phyloP scores from a whole-genome alignment of 1,140 invertebrate species.

The Zeugodacus cucurbitae region DNA sequence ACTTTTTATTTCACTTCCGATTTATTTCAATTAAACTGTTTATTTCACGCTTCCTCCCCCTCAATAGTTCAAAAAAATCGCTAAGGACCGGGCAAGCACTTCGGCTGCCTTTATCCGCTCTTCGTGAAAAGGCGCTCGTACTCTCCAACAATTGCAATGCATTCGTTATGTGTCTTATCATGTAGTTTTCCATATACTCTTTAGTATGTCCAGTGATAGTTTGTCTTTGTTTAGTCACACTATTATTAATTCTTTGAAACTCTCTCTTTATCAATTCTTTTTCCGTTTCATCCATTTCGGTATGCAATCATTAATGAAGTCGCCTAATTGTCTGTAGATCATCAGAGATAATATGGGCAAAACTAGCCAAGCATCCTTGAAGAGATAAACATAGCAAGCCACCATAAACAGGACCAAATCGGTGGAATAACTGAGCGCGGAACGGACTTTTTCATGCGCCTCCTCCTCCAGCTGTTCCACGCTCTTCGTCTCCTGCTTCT shows the following conservation, averaged over 20 bases:
- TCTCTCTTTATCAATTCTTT: conserved; percentile 29
- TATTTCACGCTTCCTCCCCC: background rate
- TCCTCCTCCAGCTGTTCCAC: conserved; percentile 68
- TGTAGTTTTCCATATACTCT: background rate
- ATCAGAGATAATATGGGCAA: conserved; percentile 80
- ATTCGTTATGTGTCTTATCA: background rate
- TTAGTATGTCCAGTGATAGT: background rate
- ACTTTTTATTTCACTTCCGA: too few species aligned
- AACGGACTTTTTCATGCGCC: conserved; percentile 74
- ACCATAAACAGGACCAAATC: conserved; percentile 77
- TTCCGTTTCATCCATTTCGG: conserved; percentile 64
- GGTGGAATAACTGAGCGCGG: conserved; percentile 75
- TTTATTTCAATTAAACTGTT: background rate
- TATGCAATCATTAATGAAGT: conserved; percentile 69
- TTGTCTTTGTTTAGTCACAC: conserved; percentile 8
- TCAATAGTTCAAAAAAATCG: background rate
- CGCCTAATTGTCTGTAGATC: conserved; percentile 78
- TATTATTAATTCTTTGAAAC: background rate
- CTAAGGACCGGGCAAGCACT: conserved; percentile 7
- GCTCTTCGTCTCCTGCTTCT: conserved; percentile 26
- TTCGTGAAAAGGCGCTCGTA: background rate
- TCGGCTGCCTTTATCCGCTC: background rate
- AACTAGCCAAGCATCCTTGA: conserved; percentile 79
- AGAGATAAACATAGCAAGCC: conserved; percentile 81
- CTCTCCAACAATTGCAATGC: background rate